Evolutionary conservation across 1,140 invertebrate species (phyloP), one percentile per base, ranked within the genome.

Genomic region (Atta colombica): DNA sequence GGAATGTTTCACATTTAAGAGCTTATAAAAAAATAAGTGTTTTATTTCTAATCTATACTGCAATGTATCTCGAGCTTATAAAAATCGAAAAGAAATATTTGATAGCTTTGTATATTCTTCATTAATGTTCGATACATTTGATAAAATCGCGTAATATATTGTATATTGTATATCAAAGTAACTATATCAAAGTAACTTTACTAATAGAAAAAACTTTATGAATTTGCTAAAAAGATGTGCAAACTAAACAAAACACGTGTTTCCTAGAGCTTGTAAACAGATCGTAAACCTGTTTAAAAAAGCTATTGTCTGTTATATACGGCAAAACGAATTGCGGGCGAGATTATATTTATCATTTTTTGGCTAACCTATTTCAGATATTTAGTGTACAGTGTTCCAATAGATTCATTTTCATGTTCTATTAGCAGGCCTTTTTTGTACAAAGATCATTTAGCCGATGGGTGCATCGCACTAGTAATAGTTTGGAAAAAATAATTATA

Each of bases 361-460:
- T 6, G 10, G n/a, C 18, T 31, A 69, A 28, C 21, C 66, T 58
- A 81, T 81, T 82, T 82, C 51, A 35, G 51, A 35, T 21, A 71
- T 71, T 71, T 39, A 4, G 8, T 39, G 18, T 39, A 84, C 1
- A 74, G 18, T 2, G 28, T n/a, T 21, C n/a, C 14, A n/a, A 21
- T 25, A 82, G 12, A 61, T 72, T 18, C 25, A 61, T 49, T 74
- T 61, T 61, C 18, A 18, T 35, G 18, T 14, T 16, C 39, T 71
- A 45, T 81, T 6, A 72, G 14, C 25, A 8, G n/a, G 0, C 8
- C 25, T 18, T 60, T 84, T 84, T 74, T 84, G 25, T 12, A n/a
- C 25, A 31, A 61, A 18, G 39, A 1, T 74, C 18, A 61, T 74
- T 82, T 82, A 25, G 39, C 21, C 7, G 80, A 61, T 84, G 7